Base-by-base conservation (phyloP, 1,140 invertebrate species). In the Meloidogyne chitwoodi region DNA sequence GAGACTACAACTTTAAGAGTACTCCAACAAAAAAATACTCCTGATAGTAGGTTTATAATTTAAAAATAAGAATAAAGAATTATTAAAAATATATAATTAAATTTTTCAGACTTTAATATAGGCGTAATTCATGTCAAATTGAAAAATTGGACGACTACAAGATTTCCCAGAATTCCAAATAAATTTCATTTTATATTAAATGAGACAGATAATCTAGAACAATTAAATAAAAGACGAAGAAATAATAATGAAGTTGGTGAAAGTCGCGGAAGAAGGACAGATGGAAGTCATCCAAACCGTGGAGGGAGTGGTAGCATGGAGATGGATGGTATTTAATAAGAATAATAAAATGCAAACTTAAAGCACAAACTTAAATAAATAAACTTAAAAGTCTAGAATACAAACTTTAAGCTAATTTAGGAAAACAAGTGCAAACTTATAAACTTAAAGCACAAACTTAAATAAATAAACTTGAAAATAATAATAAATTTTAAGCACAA, bases 91-190 rank as follows among this genome's bases (percentile, higher is more conserved):
- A 61, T 8, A 29, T 27, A 73, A 64, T 24, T 63, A 27, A 72
- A 26, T 70, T 70, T 70, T 65, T n/a, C 29, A 73, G 71, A 73
- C 24, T 56, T 73, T 29, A 73, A 73, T 34, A 73, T 73, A n/a
- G 71, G 71, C 12, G 56, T 73, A 24, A 73, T 73, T 31, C 71
- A 73, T 26, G 71, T 73, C n/a, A 73, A 73, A 34, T 64, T 73
- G 1, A 73, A 73, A 64, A 64, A 73, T 73, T 73, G 71, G 71
- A 56, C 56, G 1, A 56, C 71, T 16, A 64, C 71, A 56, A 56
- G 48, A 56, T 56, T 56, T 56, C 48, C 48, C 19, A 56, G 48
- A 56, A 56, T n/a, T 56, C n/a, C 48, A 56, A 56, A 56, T 56
- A 56, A 56, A 56, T n/a, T 56, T n/a, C 19, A 56, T 56, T 56